Evolutionary conservation across 1,140 invertebrate genomes (phyloP).

Genomic region (Conopomorpha cramerella): DNA sequence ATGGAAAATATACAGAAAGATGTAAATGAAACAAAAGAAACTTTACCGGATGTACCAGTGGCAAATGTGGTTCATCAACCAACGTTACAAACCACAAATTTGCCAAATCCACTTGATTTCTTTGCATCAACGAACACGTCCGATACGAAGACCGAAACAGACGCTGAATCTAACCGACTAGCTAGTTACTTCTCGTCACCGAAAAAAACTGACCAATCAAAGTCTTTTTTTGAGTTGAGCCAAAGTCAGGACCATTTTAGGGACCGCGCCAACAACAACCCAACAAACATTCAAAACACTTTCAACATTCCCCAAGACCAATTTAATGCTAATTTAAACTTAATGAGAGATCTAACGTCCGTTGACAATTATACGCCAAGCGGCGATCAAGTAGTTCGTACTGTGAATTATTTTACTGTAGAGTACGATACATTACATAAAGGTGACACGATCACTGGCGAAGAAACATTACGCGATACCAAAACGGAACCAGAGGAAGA

Average conservation of each 20-base stretch:
- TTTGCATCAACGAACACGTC: slow-evolving; percentile 11
- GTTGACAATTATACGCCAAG: slow-evolving; percentile 15
- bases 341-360: slow-evolving; percentile 34
- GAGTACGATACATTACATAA: slow-evolving; percentile 18
- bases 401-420: slow-evolving; percentile 37
- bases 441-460: slow-evolving; percentile 12
- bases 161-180: slow-evolving; percentile 24
- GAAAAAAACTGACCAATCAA: slow-evolving; percentile 33
- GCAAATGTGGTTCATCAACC: no score
- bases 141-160: slow-evolving; percentile 8
- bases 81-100: no score
- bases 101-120: slow-evolving; percentile 30
- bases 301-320: not conserved
- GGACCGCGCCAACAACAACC: slow-evolving; percentile 12
- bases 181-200: slow-evolving; percentile 44
- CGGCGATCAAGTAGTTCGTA: slow-evolving; percentile 23
- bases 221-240: slow-evolving; percentile 57
- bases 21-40: no score
- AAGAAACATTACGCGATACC: no score
- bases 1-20: no score
- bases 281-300: not conserved
- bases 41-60: no score
- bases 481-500: no score
- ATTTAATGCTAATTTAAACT: slow-evolving; percentile 14
- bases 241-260: slow-evolving; percentile 48